phyloP scores from a whole-genome alignment of 2,888 invertebrate species.

The Sesia bembeciformis region DNA sequence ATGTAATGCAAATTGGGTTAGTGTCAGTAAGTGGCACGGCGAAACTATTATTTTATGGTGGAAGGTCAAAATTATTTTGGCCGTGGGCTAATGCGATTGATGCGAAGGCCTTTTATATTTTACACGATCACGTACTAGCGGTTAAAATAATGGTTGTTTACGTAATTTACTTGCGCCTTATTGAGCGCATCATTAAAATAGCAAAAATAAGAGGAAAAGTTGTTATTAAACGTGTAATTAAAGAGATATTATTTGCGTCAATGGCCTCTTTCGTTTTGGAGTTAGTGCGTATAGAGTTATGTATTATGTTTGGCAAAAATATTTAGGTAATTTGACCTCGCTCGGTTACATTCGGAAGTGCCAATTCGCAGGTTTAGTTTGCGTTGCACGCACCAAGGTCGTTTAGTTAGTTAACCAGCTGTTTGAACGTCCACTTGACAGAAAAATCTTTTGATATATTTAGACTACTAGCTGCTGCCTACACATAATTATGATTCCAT shows the following conservation, averaged over 20 bases:
- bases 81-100: neutral
- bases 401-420: constrained; percentile 1
- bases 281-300: too few species aligned
- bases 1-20: neutral
- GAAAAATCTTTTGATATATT: too few species aligned
- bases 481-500: too few species aligned
- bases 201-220: too few species aligned
- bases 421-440: too few species aligned
- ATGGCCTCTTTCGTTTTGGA: too few species aligned
- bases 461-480: too few species aligned
- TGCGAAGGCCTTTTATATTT: neutral
- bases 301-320: neutral
- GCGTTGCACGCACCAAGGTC: constrained; percentile 41
- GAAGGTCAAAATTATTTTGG: neutral
- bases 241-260: too few species aligned
- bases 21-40: neutral
- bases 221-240: too few species aligned
- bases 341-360: constrained; percentile 41
- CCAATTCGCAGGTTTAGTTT: constrained; percentile 39
- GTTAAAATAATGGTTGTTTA: neutral
- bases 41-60: neutral
- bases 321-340: constrained; percentile 26
- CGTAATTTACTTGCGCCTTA: too few species aligned
- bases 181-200: too few species aligned
- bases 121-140: neutral